Conservation (phyloP, 2,888 invertebrate genomes). For the Volucella zonaria region DNA sequence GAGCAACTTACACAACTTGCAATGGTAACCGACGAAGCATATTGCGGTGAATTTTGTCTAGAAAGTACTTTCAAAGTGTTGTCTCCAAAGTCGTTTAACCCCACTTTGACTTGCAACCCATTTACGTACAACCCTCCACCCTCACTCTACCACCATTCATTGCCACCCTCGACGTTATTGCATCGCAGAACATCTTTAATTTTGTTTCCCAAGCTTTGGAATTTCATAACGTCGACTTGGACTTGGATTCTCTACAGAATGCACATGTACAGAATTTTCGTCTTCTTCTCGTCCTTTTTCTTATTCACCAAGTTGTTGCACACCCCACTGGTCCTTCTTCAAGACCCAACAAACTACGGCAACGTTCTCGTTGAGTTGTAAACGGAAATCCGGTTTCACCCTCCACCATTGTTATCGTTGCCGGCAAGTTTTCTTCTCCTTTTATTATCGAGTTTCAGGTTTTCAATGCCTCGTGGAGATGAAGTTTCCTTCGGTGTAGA, state of each 20-base stretch:
- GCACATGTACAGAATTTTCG: slow-evolving; percentile 18
- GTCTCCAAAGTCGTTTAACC: slow-evolving; percentile 66
- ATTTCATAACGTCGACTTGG: slow-evolving; percentile 61
- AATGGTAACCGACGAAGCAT: slow-evolving; percentile 12
- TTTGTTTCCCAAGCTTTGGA: slow-evolving; percentile 64
- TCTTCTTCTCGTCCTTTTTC: neutral
- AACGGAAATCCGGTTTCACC: slow-evolving; percentile 54
- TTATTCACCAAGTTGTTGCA: slow-evolving; percentile 6
- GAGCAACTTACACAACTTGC: too few species aligned
- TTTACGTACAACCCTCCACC: neutral
- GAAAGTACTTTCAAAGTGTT: slow-evolving; percentile 67
- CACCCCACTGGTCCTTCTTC: neutral
- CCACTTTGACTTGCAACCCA: slow-evolving; percentile 24
- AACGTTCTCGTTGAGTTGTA: slow-evolving; percentile 48
- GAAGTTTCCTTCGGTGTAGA: slow-evolving; percentile 41
- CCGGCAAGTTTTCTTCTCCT: slow-evolving; percentile 46
- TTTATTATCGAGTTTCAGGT: slow-evolving; percentile 58
- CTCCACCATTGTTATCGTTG: slow-evolving; percentile 59
- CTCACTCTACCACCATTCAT: neutral
- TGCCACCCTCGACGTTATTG: slow-evolving; percentile 25
- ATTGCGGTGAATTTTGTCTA: slow-evolving; percentile 63
- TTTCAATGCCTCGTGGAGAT: slow-evolving; percentile 51
- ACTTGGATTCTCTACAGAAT: slow-evolving; percentile 25
- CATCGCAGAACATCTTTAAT: slow-evolving; percentile 69
- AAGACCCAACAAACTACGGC: neutral